phyloP scores from a whole-genome alignment of 2,113 vertebrate genomes.

The Rhinichthys klamathensis region DNA sequence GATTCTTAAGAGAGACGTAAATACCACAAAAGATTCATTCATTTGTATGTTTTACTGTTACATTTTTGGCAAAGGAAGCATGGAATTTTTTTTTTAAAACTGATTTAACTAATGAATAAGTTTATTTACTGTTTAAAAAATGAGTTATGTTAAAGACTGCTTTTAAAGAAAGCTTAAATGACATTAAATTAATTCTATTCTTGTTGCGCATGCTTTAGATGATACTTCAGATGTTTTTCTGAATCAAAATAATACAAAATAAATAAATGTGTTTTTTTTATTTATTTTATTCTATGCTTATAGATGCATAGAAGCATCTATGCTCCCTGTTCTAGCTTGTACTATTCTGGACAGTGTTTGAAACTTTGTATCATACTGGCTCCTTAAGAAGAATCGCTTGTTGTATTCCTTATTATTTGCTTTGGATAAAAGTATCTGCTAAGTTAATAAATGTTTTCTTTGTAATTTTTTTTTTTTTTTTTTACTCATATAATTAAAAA shows the following conservation, averaged over 20 bases:
- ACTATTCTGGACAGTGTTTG: background rate
- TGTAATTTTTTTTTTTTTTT: background rate
- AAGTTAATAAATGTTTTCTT: background rate
- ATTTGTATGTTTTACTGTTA: background rate
- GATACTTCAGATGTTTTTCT: conserved; percentile 46
- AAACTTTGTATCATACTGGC: background rate
- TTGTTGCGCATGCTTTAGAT: background rate
- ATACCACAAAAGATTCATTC: background rate
- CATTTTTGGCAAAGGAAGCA: background rate
- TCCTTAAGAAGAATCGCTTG: background rate
- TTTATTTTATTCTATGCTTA: background rate
- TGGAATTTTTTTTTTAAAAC: background rate
- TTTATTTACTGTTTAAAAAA: background rate
- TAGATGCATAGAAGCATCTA: too few relatives aligned
- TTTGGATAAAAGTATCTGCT: background rate
- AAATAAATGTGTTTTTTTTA: background rate
- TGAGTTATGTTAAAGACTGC: background rate
- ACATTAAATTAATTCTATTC: background rate
- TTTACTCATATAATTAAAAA: background rate
- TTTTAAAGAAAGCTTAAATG: background rate
- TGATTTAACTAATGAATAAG: background rate
- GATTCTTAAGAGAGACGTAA: conserved; percentile 6
- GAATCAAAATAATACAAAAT: conserved; percentile 35
- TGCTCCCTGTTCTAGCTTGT: background rate
- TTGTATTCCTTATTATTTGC: background rate